Conservation (phyloP, 2,113 vertebrate genomes). For the Bubo scandiacus region DNA sequence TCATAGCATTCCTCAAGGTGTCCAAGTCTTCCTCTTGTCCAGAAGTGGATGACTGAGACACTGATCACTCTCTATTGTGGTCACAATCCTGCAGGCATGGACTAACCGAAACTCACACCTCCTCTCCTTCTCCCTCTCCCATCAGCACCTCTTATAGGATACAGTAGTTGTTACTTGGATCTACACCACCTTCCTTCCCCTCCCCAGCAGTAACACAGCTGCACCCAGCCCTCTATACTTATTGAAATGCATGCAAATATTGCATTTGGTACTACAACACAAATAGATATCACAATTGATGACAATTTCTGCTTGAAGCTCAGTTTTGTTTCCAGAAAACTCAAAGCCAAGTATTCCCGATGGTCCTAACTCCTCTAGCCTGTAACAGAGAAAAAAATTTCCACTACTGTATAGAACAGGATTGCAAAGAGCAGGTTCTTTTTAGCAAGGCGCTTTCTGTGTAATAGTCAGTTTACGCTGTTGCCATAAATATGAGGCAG, state of each 20-base stretch:
- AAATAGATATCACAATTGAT: not conserved
- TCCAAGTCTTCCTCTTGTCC: not conserved
- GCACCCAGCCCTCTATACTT: not conserved
- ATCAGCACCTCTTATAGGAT: not conserved
- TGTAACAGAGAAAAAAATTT: not conserved
- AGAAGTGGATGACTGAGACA: not conserved
- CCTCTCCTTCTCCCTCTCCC: not conserved
- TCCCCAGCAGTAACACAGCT: not conserved
- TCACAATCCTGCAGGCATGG: not conserved
- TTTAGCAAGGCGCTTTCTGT: not conserved
- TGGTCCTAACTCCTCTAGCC: not conserved
- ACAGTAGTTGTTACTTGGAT: not conserved
- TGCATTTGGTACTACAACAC: not conserved
- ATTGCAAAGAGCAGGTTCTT: not conserved
- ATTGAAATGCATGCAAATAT: not conserved
- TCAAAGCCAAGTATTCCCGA: not conserved
- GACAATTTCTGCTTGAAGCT: not conserved
- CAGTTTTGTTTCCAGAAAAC: not conserved
- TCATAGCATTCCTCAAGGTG: not conserved
- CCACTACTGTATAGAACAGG: not conserved
- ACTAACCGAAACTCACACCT: not conserved
- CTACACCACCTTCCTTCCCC: not conserved
- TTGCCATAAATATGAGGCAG: not conserved
- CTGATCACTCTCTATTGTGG: rapidly evolving
- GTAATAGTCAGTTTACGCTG: not conserved